Evolutionary conservation across 35 echinoderm and acorn worm species (phyloP).

Genomic region (Holothuria glaberrima): DNA sequence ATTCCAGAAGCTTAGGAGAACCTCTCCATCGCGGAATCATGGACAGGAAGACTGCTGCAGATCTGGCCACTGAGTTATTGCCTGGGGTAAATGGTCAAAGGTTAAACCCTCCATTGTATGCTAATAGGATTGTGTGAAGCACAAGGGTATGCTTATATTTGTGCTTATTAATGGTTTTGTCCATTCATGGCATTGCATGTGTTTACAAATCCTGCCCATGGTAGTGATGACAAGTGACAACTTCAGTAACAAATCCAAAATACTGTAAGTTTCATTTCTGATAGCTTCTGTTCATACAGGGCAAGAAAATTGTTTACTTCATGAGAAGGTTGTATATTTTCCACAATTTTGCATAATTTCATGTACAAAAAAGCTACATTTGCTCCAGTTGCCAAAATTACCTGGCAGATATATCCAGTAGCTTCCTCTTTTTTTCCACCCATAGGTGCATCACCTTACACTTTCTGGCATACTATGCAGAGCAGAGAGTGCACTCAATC

Average conservation of each 20-base stretch:
- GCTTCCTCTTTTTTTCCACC: no score
- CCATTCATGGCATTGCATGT: neutral
- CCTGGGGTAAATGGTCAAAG: slow-evolving; percentile 85
- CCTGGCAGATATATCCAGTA: no score
- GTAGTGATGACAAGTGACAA: neutral
- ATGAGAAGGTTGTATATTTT: no score
- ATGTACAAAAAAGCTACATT: no score
- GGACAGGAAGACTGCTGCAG: slow-evolving; percentile 80
- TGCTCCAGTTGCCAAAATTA: no score
- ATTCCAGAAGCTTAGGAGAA: slow-evolving; percentile 50
- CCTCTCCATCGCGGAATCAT: slow-evolving; percentile 79
- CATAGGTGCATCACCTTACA: no score
- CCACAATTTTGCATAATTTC: no score
- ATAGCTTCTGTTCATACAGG: no score
- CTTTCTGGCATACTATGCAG: no score
- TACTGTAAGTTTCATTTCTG: no score
- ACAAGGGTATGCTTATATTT: neutral
- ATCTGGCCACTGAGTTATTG: slow-evolving; percentile 79
- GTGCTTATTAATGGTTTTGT: neutral
- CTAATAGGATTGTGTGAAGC: slow-evolving; percentile 62
- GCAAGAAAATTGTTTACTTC: neutral
- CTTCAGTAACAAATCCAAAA: no score
- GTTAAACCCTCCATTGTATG: slow-evolving; percentile 58
- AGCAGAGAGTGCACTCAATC: no score
- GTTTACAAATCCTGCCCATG: neutral